A percentile compares a stretch with the other conserved stretches of the same genome.
phyloP scores from a whole-genome alignment of 2,113 vertebrate genomes.

The Steatornis caripensis region DNA sequence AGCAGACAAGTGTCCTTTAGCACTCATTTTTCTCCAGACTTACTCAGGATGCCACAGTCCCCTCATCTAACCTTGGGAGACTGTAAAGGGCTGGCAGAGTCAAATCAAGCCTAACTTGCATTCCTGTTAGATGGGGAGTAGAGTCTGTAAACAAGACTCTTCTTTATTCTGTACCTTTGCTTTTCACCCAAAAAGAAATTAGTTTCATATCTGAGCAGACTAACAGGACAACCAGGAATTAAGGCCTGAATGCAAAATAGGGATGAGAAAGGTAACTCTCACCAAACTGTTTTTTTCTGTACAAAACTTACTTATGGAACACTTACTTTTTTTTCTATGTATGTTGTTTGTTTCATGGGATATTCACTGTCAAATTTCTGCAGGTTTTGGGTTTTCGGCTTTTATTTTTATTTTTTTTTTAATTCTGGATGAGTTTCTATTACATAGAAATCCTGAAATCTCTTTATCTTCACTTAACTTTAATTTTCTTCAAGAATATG shows the following conservation, averaged over 20 bases:
- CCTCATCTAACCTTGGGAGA: background rate
- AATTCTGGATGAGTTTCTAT: no score
- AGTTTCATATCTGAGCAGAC: background rate
- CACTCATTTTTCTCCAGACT: background rate
- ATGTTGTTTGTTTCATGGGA: no score
- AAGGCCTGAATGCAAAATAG: background rate
- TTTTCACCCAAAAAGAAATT: background rate
- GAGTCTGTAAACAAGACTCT: background rate
- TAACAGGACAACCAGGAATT: background rate
- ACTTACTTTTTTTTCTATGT: no score
- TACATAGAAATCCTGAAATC: no score
- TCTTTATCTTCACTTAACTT: no score
- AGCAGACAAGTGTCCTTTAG: background rate
- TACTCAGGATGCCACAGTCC: background rate
- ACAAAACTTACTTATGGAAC: no score
- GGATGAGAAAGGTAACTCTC: no score
- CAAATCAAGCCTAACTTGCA: background rate
- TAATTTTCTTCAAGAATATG: no score
- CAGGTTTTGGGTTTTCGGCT: no score
- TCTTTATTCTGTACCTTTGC: background rate
- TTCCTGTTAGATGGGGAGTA: background rate
- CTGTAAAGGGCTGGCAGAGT: background rate
- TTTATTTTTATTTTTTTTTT: no score
- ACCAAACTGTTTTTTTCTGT: no score
- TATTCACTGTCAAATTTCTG: no score